phyloP scores from a whole-genome alignment of 2,888 invertebrate species.

The Thereva nobilitata region DNA sequence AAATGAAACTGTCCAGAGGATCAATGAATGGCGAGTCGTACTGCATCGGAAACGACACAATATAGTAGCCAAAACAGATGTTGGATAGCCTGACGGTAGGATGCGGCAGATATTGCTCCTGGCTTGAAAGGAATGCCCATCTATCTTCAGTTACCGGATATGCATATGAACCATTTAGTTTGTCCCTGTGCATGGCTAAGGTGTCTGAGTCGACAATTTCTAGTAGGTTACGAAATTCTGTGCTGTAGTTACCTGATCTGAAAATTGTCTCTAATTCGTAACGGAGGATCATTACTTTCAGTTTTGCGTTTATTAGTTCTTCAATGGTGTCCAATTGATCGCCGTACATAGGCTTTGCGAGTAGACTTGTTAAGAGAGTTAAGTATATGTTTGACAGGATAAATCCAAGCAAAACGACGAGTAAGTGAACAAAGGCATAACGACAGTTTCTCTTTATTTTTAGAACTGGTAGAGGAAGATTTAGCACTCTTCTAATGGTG shows the following conservation, averaged over 20 bases:
- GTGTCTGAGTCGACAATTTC: slow-evolving; percentile 30
- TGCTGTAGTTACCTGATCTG: slow-evolving; percentile 43
- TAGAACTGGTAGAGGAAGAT: slow-evolving; percentile 1
- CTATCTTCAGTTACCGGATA: slow-evolving; percentile 17
- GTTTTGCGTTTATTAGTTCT: slow-evolving; percentile 42
- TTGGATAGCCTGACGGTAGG: slow-evolving; percentile 18
- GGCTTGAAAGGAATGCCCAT: slow-evolving; percentile 15
- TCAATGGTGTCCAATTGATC: slow-evolving; percentile 42
- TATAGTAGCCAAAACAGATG: slow-evolving; percentile 17
- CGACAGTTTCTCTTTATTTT: neutral
- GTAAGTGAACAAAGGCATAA: neutral
- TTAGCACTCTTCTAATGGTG: slow-evolving; percentile 6
- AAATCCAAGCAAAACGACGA: slow-evolving; percentile 41
- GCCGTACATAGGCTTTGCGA: slow-evolving; percentile 45
- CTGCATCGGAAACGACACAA: slow-evolving; percentile 27
- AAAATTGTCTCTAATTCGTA: slow-evolving; percentile 46
- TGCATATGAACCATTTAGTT: slow-evolving; percentile 11
- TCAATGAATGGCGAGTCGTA: slow-evolving; percentile 19
- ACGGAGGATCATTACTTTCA: slow-evolving; percentile 43
- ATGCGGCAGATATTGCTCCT: slow-evolving; percentile 15
- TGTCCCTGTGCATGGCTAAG: slow-evolving; percentile 18
- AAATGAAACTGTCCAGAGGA: slow-evolving; percentile 14
- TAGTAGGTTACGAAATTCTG: slow-evolving; percentile 43
- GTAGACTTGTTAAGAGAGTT: slow-evolving; percentile 47
- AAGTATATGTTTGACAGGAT: slow-evolving; percentile 48